phyloP scores from a whole-genome alignment of 2,113 vertebrate genomes.

The Misgurnus mizolepis region DNA sequence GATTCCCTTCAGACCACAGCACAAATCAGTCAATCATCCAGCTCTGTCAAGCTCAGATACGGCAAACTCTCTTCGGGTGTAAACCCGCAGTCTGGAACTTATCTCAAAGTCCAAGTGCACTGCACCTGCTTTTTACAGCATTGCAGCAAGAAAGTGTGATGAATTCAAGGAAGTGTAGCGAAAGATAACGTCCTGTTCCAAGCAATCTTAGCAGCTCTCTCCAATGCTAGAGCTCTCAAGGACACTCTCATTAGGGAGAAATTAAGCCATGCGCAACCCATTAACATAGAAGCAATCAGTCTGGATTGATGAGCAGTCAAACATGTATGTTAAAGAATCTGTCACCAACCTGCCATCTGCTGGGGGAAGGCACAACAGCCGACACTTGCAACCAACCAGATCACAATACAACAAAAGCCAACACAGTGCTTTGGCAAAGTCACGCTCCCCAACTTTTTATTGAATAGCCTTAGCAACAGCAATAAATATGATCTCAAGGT shows the following conservation, averaged over 20 bases:
- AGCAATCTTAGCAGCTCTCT: slow-evolving; percentile 27
- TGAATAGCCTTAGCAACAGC: not conserved
- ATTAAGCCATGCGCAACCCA: slow-evolving; percentile 56
- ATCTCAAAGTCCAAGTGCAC: slow-evolving; percentile 22
- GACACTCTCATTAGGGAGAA: slow-evolving; percentile 59
- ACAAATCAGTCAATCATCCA: slow-evolving; percentile 43
- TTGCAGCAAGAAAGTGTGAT: not conserved
- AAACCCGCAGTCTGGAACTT: slow-evolving; percentile 24
- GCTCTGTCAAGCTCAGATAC: slow-evolving; percentile 30
- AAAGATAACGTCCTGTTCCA: not conserved
- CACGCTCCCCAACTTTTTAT: not conserved
- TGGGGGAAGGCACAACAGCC: slow-evolving; percentile 30
- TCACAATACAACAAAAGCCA: slow-evolving; percentile 12
- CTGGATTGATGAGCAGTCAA: slow-evolving; percentile 58
- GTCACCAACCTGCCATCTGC: slow-evolving; percentile 62
- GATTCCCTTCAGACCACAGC: not conserved
- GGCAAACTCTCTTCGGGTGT: slow-evolving; percentile 25
- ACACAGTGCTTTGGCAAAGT: not conserved
- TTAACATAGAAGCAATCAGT: slow-evolving; percentile 60
- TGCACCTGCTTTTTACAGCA: not conserved
- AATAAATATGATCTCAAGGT: not conserved
- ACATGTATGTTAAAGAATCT: slow-evolving; percentile 52
- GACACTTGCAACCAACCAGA: not conserved
- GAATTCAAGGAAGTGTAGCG: not conserved
- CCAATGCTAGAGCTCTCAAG: slow-evolving; percentile 49